Conservation (phyloP, 2,888 invertebrate genomes). For the Cybosia mesomella region DNA sequence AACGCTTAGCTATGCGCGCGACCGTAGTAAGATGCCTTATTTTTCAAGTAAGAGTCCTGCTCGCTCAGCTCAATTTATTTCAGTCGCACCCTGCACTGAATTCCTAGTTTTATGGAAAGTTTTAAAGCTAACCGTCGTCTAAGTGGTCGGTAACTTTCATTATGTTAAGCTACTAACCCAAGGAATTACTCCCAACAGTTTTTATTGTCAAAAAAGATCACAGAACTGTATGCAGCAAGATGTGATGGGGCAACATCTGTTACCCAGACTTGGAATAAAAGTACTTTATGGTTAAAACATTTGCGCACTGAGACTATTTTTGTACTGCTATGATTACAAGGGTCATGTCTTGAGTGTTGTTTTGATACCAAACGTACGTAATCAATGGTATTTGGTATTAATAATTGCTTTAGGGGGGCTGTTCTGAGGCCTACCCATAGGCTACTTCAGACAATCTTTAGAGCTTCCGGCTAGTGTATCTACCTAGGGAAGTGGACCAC, state of each 20-base stretch:
- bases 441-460: too few species aligned
- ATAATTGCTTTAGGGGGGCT: too few species aligned
- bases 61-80: too few species aligned
- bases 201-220: constrained; percentile 18
- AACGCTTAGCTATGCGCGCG: too few species aligned
- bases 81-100: too few species aligned
- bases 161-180: background rate
- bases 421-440: too few species aligned
- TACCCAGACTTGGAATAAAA: constrained; percentile 6
- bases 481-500: too few species aligned
- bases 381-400: too few species aligned
- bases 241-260: constrained; percentile 9
- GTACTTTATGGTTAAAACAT: constrained; percentile 9
- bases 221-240: constrained; percentile 2
- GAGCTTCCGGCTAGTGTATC: too few species aligned
- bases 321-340: background rate
- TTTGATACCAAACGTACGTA: background rate
- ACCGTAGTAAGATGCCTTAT: too few species aligned
- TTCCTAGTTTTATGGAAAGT: background rate
- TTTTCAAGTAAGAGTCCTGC: too few species aligned
- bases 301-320: background rate
- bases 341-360: background rate
- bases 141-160: background rate
- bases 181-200: background rate
- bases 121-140: background rate